Conservation (phyloP, 1,140 invertebrate species). For the Dolichoris vasculosae region DNA sequence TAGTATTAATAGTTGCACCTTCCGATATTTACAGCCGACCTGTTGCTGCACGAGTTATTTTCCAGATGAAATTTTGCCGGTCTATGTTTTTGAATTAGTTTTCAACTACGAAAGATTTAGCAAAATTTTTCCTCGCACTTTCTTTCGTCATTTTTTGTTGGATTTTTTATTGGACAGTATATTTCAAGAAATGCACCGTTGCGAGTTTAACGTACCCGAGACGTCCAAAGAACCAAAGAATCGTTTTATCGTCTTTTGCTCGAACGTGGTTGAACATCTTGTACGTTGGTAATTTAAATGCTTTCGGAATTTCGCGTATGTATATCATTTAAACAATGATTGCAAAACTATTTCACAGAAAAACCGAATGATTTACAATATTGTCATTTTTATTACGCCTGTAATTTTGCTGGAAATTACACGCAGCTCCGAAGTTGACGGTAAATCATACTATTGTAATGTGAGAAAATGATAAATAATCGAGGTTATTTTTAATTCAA, state of each 20-base stretch:
- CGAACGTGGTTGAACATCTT: too few relatives aligned
- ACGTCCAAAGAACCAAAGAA: too few relatives aligned
- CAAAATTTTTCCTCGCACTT: too few relatives aligned
- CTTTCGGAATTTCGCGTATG: background rate
- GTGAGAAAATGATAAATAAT: constrained; percentile 4
- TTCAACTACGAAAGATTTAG: background rate
- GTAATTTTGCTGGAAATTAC: too few relatives aligned
- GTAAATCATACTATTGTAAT: background rate
- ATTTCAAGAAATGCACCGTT: too few relatives aligned
- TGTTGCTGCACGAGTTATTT: constrained; percentile 28
- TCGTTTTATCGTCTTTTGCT: too few relatives aligned
- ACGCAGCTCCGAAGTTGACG: too few relatives aligned
- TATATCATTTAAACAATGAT: background rate
- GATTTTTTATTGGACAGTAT: background rate
- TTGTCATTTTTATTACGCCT: too few relatives aligned
- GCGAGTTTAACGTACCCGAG: too few relatives aligned
- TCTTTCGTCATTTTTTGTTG: background rate
- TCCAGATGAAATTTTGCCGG: constrained; percentile 7
- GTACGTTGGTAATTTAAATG: too few relatives aligned
- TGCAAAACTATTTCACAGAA: background rate
- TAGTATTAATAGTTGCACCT: constrained; percentile 34
- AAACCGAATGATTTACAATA: background rate
- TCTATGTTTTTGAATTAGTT: background rate
- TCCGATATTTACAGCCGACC: constrained; percentile 38
- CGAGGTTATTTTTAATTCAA: background rate